Evolutionary conservation across 2,113 vertebrate genomes (phyloP).

Genomic region (Cynocephalus volans): DNA sequence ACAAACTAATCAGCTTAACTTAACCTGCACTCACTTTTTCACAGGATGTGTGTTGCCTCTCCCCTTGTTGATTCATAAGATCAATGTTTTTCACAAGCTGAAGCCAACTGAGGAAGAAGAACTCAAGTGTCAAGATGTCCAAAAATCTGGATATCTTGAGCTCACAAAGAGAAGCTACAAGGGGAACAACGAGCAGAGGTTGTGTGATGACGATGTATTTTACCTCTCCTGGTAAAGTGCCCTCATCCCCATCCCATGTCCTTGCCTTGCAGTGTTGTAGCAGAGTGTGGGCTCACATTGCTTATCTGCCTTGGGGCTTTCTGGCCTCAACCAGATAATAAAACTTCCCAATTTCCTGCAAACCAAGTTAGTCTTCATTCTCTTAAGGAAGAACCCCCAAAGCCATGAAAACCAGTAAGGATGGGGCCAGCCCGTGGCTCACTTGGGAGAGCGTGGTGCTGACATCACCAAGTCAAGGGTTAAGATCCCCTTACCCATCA

Average conservation of each 20-base stretch:
- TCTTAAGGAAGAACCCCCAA: background rate
- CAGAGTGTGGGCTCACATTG: background rate
- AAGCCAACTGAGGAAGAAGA: background rate
- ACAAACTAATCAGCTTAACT: background rate
- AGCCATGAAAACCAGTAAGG: background rate
- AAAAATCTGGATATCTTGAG: background rate
- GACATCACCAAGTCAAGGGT: too few species aligned
- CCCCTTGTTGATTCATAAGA: background rate
- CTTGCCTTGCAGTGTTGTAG: background rate
- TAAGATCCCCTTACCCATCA: too few species aligned
- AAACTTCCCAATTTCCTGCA: constrained; percentile 2
- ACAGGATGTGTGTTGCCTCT: background rate
- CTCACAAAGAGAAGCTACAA: background rate
- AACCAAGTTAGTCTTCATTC: background rate
- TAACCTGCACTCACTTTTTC: background rate
- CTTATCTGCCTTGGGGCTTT: background rate
- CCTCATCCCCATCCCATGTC: background rate
- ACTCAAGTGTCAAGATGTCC: background rate
- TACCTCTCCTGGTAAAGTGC: background rate
- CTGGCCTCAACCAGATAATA: background rate
- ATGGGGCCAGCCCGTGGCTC: too few species aligned
- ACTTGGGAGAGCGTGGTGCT: too few species aligned
- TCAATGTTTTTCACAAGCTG: background rate
- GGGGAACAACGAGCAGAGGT: background rate
- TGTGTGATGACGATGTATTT: background rate